These are phyloP conservation scores for Noctua comes DNA, from an alignment of 2,888 invertebrate genomes.

Conservation along the genomic window DNA sequence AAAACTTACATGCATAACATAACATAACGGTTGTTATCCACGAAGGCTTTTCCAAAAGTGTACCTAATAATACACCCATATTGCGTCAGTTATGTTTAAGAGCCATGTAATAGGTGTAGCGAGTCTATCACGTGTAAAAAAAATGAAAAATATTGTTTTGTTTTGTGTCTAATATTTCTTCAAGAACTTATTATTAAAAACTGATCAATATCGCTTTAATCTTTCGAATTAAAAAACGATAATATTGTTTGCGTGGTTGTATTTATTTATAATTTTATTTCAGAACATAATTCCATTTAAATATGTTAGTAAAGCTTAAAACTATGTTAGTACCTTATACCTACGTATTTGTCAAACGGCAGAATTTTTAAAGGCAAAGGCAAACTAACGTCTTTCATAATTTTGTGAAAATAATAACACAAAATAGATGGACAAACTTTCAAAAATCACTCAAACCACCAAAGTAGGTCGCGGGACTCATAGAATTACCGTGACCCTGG, in stretches of 20 bases:
- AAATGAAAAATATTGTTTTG: neutral
- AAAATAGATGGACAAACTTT: too few relatives aligned
- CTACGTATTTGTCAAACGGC: neutral
- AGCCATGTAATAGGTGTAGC: neutral
- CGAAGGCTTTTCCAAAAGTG: neutral
- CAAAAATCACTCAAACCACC: too few relatives aligned
- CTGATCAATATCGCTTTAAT: neutral
- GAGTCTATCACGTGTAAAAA: neutral
- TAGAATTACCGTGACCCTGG: too few relatives aligned
- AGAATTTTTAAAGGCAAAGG: neutral
- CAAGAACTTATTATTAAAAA: neutral
- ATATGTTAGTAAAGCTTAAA: too few relatives aligned
- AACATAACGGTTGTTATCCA: neutral
- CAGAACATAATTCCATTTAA: too few relatives aligned
- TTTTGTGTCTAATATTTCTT: neutral
- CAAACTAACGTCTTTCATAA: neutral
- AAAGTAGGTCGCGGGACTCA: too few relatives aligned
- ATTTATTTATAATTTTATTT: neutral
- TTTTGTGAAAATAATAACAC: neutral
- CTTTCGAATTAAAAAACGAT: neutral
- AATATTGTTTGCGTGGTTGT: too few relatives aligned
- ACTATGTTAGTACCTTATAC: too few relatives aligned
- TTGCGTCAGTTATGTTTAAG: neutral
- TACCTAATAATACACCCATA: neutral
- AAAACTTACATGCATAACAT: neutral